phyloP scores from a whole-genome alignment of 2,797 vertebrate genomes.

The Sitta carolinensis region DNA sequence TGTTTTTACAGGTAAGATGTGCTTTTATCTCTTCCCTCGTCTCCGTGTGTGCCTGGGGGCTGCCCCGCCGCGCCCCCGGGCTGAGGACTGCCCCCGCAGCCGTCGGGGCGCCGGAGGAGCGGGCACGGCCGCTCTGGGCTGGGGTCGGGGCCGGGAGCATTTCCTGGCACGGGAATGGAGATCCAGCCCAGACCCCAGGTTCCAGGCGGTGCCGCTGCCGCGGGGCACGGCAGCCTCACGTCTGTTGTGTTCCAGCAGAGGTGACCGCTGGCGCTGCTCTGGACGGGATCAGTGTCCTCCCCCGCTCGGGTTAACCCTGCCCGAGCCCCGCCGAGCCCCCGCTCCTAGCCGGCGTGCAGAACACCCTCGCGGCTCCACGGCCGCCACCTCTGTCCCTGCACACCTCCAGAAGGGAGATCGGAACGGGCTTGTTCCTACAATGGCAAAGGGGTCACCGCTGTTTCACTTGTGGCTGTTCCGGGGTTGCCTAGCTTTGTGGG shows the following conservation, averaged over 20 bases:
- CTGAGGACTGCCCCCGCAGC: not conserved
- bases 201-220: not conserved
- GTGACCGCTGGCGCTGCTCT: rapidly evolving
- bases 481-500: not conserved
- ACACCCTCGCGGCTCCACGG: rapidly evolving
- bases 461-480: not conserved
- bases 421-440: rapidly evolving
- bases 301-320: rapidly evolving
- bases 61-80: not conserved
- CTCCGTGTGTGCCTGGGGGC: not conserved
- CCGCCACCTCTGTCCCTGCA: not conserved
- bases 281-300: rapidly evolving
- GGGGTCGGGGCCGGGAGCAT: not conserved
- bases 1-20: not conserved
- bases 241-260: not conserved
- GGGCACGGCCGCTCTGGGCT: not conserved
- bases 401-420: rapidly evolving
- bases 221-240: not conserved
- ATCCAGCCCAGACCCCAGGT: not conserved
- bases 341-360: rapidly evolving
- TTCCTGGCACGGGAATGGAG: not conserved
- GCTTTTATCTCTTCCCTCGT: not conserved
- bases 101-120: not conserved
- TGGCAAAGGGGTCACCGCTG: rapidly evolving
- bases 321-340: not conserved